Evolutionary conservation across 2,888 invertebrate species (phyloP).

Genomic region (Osmoderma eremita): DNA sequence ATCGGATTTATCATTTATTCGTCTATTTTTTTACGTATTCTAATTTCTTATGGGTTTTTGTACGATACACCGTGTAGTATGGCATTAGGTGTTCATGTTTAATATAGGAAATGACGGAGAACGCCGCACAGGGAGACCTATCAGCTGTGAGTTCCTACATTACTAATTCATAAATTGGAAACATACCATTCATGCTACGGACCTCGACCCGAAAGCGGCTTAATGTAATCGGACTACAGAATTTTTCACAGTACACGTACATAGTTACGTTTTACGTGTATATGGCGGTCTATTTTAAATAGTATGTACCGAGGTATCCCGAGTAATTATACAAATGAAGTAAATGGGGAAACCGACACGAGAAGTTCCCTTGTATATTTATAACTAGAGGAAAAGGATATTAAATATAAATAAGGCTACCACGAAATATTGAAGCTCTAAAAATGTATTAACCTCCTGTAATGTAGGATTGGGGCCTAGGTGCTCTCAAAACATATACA

Average conservation of each 20-base stretch:
- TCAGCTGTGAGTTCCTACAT: constrained; percentile 57
- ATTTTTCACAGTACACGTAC: constrained; percentile 13
- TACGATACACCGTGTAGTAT: neutral
- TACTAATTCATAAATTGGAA: constrained; percentile 56
- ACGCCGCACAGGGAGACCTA: constrained; percentile 51
- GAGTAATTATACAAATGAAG: constrained; percentile 5
- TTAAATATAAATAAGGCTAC: too few relatives aligned
- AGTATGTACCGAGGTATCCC: neutral
- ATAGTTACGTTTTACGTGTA: too few relatives aligned
- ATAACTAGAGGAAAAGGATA: too few relatives aligned
- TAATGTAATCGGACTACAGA: constrained; percentile 39
- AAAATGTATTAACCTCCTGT: too few relatives aligned
- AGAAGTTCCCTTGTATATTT: too few relatives aligned
- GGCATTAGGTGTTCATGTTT: constrained; percentile 49
- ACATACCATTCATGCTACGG: constrained; percentile 48
- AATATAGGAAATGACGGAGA: constrained; percentile 52
- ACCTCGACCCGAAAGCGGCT: constrained; percentile 42
- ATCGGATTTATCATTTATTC: constrained; percentile 25
- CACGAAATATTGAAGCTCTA: too few relatives aligned
- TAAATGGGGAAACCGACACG: too few relatives aligned
- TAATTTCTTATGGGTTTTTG: constrained; percentile 5
- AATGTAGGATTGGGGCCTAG: too few relatives aligned
- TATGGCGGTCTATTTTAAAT: constrained; percentile 10
- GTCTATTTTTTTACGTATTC: constrained; percentile 11
- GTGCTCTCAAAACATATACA: too few relatives aligned